Conservation (phyloP, 2,888 invertebrate genomes). For the Pachliopta kotzebuea region DNA sequence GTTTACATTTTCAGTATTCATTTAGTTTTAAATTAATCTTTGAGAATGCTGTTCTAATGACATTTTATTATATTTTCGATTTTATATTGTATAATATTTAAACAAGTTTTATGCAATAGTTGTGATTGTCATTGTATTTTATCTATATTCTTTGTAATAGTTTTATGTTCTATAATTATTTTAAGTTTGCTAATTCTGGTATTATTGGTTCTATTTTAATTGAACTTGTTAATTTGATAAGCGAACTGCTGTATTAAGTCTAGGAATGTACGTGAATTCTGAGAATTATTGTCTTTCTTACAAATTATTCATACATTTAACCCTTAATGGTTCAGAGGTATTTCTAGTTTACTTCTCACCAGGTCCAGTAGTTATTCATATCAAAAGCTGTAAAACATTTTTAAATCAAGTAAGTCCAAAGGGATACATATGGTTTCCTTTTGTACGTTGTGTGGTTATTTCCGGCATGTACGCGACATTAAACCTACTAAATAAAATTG, state of each 20-base stretch:
- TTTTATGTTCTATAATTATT: background rate
- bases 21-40: background rate
- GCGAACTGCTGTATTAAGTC: background rate
- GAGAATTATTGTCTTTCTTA: background rate
- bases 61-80: background rate
- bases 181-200: constrained; percentile 11
- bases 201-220: constrained; percentile 11
- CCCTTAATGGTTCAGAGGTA: too few species aligned
- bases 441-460: too few species aligned
- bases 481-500: too few species aligned
- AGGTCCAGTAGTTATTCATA: too few species aligned
- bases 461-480: too few species aligned
- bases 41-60: too few species aligned
- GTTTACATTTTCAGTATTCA: constrained; percentile 13
- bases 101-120: background rate
- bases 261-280: background rate
- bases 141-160: too few species aligned
- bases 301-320: background rate
- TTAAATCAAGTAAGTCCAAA: too few species aligned
- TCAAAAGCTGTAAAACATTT: too few species aligned
- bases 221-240: background rate
- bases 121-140: background rate
- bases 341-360: too few species aligned
- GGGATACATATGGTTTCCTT: too few species aligned
- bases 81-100: background rate